A percentile compares a stretch with the other conserved stretches of the same genome.
phyloP scores from a whole-genome alignment of 2,113 vertebrate species.

The Progne subis region DNA sequence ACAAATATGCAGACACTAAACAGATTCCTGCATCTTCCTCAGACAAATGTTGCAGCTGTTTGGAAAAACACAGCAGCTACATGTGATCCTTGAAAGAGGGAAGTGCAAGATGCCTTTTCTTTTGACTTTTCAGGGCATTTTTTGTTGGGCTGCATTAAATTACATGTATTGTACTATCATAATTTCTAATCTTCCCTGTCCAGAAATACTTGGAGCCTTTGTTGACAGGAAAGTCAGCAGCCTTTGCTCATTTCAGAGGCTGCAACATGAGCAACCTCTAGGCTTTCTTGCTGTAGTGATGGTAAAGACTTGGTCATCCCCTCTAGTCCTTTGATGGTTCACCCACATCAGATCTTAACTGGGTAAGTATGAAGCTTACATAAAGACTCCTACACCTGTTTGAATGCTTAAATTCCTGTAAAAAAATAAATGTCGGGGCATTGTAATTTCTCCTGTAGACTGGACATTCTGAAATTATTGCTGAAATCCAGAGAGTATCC shows the following conservation, averaged over 20 bases:
- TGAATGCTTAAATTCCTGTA: not conserved
- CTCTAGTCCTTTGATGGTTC: not conserved
- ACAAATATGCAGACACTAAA: constrained; percentile 21
- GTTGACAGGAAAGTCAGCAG: not conserved
- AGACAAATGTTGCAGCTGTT: not conserved
- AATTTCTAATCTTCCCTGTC: not conserved
- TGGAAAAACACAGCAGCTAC: not conserved
- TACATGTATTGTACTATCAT: not conserved
- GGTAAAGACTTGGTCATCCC: not conserved
- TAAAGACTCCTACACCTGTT: not conserved
- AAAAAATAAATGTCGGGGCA: not conserved
- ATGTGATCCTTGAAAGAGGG: not conserved
- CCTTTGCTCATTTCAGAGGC: not conserved
- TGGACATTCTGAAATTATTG: not conserved
- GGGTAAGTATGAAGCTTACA: not conserved
- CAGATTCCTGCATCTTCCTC: not conserved
- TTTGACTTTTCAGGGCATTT: not conserved
- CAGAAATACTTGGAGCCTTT: not conserved
- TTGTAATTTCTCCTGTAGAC: not conserved
- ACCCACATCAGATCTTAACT: not conserved
- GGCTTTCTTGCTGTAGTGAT: not conserved
- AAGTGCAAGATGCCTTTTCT: not conserved
- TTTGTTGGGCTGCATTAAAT: not conserved
- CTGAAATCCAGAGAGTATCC: not conserved
- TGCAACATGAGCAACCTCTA: not conserved